Evolutionary conservation across 92 coral and sea anemone species (phyloP).

Genomic region (Hydrozoanthus gracilis): DNA sequence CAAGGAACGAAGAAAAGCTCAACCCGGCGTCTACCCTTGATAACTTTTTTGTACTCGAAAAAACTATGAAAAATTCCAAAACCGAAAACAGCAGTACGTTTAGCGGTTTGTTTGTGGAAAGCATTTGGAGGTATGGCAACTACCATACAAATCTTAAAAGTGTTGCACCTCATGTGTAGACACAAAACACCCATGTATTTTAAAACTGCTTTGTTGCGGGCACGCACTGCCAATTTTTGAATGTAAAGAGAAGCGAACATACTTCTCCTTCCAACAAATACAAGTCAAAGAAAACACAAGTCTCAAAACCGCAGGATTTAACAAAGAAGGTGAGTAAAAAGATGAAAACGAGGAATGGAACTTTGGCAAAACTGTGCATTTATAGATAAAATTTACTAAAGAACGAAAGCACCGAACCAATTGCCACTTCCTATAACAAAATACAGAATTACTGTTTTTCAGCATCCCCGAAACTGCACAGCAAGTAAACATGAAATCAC

Average conservation of each 20-base stretch:
- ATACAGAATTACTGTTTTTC: not conserved
- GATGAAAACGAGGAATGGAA: not conserved
- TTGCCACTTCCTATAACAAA: conserved; percentile 14
- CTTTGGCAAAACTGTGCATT: conserved; percentile 2
- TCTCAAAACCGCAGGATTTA: not conserved
- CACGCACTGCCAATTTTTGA: not conserved
- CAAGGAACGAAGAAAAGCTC: not conserved
- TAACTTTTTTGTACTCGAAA: not conserved
- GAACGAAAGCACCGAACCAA: not conserved
- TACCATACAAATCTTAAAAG: not conserved
- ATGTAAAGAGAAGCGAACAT: not conserved
- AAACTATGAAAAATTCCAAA: too few relatives aligned
- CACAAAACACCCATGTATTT: not conserved
- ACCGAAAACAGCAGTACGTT: too few relatives aligned
- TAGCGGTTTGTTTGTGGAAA: too few relatives aligned
- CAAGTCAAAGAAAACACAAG: not conserved
- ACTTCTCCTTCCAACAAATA: not conserved
- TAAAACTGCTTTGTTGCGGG: too few relatives aligned
- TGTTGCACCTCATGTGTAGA: not conserved
- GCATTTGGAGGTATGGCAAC: too few relatives aligned
- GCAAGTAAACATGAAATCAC: conserved; percentile 13
- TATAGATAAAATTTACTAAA: not conserved
- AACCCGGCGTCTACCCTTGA: not conserved
- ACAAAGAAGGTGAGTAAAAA: not conserved
- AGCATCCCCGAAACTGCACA: conserved; percentile 15